Evolutionary conservation across 2,888 invertebrate genomes (phyloP).

Genomic region (Melinopterus prodromus): DNA sequence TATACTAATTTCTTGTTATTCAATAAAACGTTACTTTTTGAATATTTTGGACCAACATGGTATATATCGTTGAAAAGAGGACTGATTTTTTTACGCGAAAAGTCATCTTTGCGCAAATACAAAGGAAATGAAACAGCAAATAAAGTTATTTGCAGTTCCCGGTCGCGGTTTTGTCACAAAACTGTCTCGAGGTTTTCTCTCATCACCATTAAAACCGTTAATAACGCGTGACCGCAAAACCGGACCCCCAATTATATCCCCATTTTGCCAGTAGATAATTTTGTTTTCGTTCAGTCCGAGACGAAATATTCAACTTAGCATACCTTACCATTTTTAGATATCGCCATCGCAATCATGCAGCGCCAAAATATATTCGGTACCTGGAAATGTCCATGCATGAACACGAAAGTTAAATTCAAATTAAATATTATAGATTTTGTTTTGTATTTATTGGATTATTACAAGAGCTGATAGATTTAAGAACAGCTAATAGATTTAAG

Average conservation of each 20-base stretch:
- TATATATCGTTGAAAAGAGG: too few species aligned
- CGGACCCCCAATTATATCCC: background rate
- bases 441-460: too few species aligned
- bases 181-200: background rate
- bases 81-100: too few species aligned
- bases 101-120: too few species aligned
- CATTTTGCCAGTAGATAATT: background rate
- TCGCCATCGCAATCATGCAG: background rate
- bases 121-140: background rate
- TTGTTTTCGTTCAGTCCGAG: background rate
- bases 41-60: too few species aligned
- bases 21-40: too few species aligned
- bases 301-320: background rate
- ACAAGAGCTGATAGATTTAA: too few species aligned
- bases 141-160: background rate
- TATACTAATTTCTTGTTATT: too few species aligned
- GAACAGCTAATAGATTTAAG: too few species aligned
- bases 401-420: background rate
- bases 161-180: background rate
- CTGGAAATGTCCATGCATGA: background rate
- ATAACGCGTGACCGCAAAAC: background rate
- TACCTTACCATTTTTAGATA: background rate
- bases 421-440: background rate
- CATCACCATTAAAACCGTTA: background rate
- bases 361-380: background rate